These are phyloP conservation scores for Anguilla megastoma DNA, from an alignment of 2,797 vertebrate species.

Conservation along the genomic window DNA sequence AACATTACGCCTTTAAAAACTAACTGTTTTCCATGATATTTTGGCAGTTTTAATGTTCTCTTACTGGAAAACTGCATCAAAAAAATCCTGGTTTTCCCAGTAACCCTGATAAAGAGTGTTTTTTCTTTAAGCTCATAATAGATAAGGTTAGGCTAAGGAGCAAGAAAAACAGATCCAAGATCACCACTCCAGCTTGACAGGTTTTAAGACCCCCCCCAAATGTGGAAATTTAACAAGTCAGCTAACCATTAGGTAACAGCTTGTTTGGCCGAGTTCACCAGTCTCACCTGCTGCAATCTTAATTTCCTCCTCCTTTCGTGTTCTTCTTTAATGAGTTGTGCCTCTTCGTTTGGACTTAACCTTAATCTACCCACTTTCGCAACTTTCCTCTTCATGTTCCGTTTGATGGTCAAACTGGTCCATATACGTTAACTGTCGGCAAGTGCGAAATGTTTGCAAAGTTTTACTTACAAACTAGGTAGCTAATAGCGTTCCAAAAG, in stretches of 20 bases:
- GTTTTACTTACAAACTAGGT: not conserved
- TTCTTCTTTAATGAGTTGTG: conserved; percentile 83
- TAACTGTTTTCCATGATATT: too few species aligned
- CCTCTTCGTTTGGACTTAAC: conserved; percentile 92
- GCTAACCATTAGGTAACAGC: not conserved
- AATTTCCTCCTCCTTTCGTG: conserved; percentile 85
- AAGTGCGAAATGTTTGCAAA: not conserved
- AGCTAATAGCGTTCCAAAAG: not conserved
- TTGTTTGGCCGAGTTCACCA: not conserved
- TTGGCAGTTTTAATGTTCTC: too few species aligned
- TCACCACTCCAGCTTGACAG: too few species aligned
- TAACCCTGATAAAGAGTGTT: too few species aligned
- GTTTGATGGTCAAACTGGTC: not conserved
- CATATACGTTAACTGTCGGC: not conserved
- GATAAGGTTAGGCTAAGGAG: too few species aligned
- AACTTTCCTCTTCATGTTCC: conserved; percentile 80
- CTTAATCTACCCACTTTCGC: conserved; percentile 65
- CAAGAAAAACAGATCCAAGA: too few species aligned
- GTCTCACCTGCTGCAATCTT: conserved; percentile 84
- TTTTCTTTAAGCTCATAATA: too few species aligned
- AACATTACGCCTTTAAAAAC: too few species aligned
- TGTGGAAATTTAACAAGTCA: not conserved
- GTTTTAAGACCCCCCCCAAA: too few species aligned
- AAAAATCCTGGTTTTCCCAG: too few species aligned
- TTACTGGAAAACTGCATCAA: too few species aligned